Evolutionary conservation across 2,113 vertebrate genomes (phyloP), one percentile per base, ranked within the genome.

Genomic region (Mus pahari): DNA sequence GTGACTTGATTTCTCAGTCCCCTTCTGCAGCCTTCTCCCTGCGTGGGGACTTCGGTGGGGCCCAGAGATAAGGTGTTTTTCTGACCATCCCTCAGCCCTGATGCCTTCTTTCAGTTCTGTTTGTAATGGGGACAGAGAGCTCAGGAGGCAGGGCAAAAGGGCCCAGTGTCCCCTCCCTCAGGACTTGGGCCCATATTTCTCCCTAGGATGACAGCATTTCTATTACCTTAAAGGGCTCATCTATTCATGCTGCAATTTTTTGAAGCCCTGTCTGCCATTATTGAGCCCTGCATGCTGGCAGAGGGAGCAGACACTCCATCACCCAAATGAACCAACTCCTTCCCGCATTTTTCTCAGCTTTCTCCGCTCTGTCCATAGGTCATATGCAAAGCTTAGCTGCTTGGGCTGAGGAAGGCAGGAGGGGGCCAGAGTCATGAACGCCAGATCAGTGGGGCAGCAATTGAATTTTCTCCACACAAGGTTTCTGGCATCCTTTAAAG

Each of bases 171-270:
- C 92, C 90, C 96, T 96, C 97, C n/a, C 0, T 0, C 0, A 5
- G 94, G 94, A 94, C 19, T 86, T n/a, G 1, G 86, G 91, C 91
- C 98, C 94, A 96, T 98, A 98, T 97, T 98, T 98, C 98, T 98
- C 94, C 84, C 91, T 74, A 12, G 88, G 96, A 96, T 98, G 98
- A 98, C 98, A 98, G 98, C 97, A 98, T 97, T 98, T 98, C 89
- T 98, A 98, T 98, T 98, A 97, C 98, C 98, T 98, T 98, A 98
- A 98, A 98, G 98, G 98, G 97, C 98, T 98, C 98, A 98, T 98
- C 98, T 98, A 98, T 98, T 98, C 98, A 98, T 98, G 98, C 98
- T 77, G 97, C 98, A 92, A 92, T 98, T 98, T 98, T 98, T 98
- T 98, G 98, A 98, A 98, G 97, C 78, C 97, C 97, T 98, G 98